Conservation (phyloP, 2,797 vertebrate genomes). For the Neoniphon sammara region DNA sequence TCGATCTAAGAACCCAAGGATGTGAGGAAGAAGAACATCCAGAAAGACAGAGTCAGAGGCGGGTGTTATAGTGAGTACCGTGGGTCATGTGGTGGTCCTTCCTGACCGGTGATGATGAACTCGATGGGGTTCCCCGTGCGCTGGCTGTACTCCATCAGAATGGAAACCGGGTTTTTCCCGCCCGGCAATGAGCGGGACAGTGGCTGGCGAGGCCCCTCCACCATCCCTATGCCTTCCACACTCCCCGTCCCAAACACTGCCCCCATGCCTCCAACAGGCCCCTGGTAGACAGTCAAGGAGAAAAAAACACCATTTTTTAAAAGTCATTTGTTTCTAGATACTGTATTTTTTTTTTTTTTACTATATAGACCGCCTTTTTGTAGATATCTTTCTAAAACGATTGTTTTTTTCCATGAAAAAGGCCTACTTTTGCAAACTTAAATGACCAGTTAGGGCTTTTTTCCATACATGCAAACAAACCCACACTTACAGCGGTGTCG, state of each 20-base stretch:
- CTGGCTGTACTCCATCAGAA: slow-evolving; percentile 94
- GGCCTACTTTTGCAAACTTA: background rate
- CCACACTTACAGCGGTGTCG: slow-evolving; percentile 69
- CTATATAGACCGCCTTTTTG: too few relatives aligned
- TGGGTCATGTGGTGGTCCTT: slow-evolving; percentile 95
- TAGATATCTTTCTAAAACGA: too few relatives aligned
- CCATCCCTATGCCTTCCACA: slow-evolving; percentile 47
- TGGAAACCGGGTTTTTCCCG: slow-evolving; percentile 94
- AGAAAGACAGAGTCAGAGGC: slow-evolving; percentile 23
- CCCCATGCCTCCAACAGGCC: slow-evolving; percentile 42
- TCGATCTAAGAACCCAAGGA: background rate
- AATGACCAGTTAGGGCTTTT: background rate
- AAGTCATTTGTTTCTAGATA: too few relatives aligned
- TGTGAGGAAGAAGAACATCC: slow-evolving; percentile 1
- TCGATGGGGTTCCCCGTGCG: slow-evolving; percentile 90
- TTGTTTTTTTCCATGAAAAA: background rate
- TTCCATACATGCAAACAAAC: slow-evolving; percentile 15
- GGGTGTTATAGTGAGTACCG: slow-evolving; percentile 81
- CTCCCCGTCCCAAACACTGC: slow-evolving; percentile 26
- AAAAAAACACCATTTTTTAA: background rate
- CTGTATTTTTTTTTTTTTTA: too few relatives aligned
- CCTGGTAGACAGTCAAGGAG: slow-evolving; percentile 45
- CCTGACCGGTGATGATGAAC: slow-evolving; percentile 92
- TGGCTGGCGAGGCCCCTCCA: slow-evolving; percentile 74
- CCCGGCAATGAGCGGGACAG: slow-evolving; percentile 84